Evolutionary conservation across 2,888 invertebrate species (phyloP).

Genomic region (Tinea pellionella): DNA sequence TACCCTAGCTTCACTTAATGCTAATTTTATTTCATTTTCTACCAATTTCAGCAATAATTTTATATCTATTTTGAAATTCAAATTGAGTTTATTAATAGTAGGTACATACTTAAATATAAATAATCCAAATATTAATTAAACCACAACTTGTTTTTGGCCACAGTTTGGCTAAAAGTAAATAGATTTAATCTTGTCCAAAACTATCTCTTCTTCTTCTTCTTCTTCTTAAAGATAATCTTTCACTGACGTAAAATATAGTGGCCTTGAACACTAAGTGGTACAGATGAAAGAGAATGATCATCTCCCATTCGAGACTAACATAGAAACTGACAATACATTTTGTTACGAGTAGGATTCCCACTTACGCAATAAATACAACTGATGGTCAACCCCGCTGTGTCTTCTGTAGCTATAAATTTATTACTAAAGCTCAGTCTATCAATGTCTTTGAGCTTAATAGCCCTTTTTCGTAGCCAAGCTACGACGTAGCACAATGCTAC

Average conservation of each 20-base stretch:
- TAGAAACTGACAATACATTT: background rate
- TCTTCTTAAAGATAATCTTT: background rate
- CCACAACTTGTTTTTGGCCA: too few relatives aligned
- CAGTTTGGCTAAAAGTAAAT: too few relatives aligned
- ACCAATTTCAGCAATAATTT: too few relatives aligned
- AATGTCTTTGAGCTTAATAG: background rate
- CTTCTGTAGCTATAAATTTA: background rate
- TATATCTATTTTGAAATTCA: too few relatives aligned
- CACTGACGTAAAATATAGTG: background rate
- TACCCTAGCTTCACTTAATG: too few relatives aligned
- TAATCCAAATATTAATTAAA: too few relatives aligned
- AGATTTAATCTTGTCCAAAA: background rate
- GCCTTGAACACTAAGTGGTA: background rate
- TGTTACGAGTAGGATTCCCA: background rate
- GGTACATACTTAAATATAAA: too few relatives aligned
- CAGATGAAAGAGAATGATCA: background rate
- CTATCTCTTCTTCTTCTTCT: too few relatives aligned
- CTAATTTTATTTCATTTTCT: too few relatives aligned
- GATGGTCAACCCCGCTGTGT: background rate
- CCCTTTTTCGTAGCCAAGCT: too few relatives aligned
- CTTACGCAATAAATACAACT: background rate
- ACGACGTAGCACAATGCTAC: too few relatives aligned
- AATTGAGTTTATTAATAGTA: too few relatives aligned
- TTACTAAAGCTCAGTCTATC: background rate
- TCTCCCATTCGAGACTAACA: background rate